Evolutionary conservation across 1,140 invertebrate genomes (phyloP).

Genomic region (Agrilus planipennis): DNA sequence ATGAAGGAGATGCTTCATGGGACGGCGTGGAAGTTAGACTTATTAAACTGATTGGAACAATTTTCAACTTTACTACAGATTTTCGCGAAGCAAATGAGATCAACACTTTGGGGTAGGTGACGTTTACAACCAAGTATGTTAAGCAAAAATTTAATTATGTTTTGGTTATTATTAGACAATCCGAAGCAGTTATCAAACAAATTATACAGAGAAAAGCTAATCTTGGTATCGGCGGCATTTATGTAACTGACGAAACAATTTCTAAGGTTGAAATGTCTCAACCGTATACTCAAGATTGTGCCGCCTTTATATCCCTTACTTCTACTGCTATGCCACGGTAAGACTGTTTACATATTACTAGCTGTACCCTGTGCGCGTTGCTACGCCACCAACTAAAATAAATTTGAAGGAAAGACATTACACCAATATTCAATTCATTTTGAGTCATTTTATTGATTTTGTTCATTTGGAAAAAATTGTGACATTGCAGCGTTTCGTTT

Average conservation of each 20-base stretch:
- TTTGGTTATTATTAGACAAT: constrained; percentile 36
- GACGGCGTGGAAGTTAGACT: constrained; percentile 57
- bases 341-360: no score
- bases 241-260: constrained; percentile 44
- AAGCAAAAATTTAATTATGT: neutral
- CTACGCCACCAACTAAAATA: no score
- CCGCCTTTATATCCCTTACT: constrained; percentile 56
- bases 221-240: constrained; percentile 54
- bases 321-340: constrained; percentile 62
- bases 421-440: no score
- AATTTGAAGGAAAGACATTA: no score
- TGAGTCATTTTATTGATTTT: no score
- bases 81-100: constrained; percentile 43
- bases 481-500: no score
- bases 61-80: constrained; percentile 57
- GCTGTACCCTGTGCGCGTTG: no score
- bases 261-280: constrained; percentile 43
- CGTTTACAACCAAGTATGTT: constrained; percentile 2
- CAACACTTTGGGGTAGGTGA: constrained; percentile 36
- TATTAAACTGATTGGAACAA: constrained; percentile 42
- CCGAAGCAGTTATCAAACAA: constrained; percentile 42
- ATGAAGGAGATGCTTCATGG: constrained; percentile 40
- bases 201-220: constrained; percentile 39
- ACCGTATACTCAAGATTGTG: constrained; percentile 56
- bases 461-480: no score